Evolutionary conservation across 1,140 invertebrate genomes (phyloP).

Genomic region (Drepana arcuata): DNA sequence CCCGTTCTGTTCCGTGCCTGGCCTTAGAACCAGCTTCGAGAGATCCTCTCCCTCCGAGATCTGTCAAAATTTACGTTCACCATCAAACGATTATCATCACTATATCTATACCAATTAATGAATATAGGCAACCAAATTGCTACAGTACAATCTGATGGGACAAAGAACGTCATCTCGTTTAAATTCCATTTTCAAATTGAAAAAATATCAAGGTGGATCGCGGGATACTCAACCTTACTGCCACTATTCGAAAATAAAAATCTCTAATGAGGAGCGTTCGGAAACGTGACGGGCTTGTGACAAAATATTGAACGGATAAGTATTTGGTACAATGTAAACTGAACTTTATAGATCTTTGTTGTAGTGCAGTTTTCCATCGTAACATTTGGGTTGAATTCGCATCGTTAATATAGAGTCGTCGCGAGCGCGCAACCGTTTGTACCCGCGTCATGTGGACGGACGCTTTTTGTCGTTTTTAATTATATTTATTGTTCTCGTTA

Average conservation of each 20-base stretch:
- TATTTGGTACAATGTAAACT: conserved; percentile 15
- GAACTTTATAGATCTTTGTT: conserved; percentile 14
- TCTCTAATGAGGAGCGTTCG: conserved; percentile 43
- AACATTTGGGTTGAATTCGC: conserved; percentile 14
- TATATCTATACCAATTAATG: conserved; percentile 42
- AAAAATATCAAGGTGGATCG: conserved; percentile 23
- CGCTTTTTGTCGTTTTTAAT: conserved; percentile 66
- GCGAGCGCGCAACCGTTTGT: conserved; percentile 37
- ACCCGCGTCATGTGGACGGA: conserved; percentile 52
- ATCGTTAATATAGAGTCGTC: conserved; percentile 46
- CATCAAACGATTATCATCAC: conserved; percentile 37
- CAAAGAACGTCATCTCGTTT: conserved; percentile 60
- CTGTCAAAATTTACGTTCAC: conserved; percentile 28
- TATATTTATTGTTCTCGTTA: conserved; percentile 68
- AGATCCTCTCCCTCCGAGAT: conserved; percentile 27
- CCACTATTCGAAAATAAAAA: conserved; percentile 40
- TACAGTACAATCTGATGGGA: conserved; percentile 25
- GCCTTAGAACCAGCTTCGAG: conserved; percentile 22
- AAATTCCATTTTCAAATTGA: conserved; percentile 55
- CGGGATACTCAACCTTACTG: conserved; percentile 30
- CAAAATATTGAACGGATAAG: conserved; percentile 50
- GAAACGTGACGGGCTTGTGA: conserved; percentile 46
- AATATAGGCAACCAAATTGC: conserved; percentile 31
- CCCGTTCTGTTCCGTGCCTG: too few relatives aligned
- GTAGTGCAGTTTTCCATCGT: conserved; percentile 19